Conservation (phyloP, 2,888 invertebrate genomes). For the Anoplius nigerrimus region DNA sequence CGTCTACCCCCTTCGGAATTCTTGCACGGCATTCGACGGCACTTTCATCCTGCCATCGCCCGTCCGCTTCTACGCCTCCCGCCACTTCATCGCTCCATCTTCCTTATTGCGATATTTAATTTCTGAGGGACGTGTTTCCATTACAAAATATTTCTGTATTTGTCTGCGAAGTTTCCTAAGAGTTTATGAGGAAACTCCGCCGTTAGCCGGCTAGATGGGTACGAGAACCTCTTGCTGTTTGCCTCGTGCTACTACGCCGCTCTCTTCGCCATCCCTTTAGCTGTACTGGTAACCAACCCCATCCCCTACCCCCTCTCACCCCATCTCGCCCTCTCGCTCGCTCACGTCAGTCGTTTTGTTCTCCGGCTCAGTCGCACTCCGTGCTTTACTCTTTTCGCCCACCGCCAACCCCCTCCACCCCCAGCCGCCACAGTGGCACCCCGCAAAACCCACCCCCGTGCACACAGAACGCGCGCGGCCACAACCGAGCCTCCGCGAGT, state of each 20-base stretch:
- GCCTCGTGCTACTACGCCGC: slow-evolving; percentile 55
- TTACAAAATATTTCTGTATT: slow-evolving; percentile 72
- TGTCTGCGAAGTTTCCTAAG: slow-evolving; percentile 71
- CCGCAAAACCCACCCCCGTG: slow-evolving; percentile 40
- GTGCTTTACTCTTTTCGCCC: slow-evolving; percentile 21
- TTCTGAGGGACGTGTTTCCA: slow-evolving; percentile 69
- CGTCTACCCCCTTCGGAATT: slow-evolving; percentile 31
- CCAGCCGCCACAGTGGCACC: slow-evolving; percentile 30
- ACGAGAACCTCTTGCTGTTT: slow-evolving; percentile 58
- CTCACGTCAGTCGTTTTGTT: slow-evolving; percentile 9
- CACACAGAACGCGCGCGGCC: slow-evolving; percentile 44
- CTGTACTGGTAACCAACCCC: slow-evolving; percentile 17
- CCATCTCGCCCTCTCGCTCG: not conserved
- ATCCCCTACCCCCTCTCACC: not conserved
- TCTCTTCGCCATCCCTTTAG: slow-evolving; percentile 48
- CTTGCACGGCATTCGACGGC: slow-evolving; percentile 22
- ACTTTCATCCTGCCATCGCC: slow-evolving; percentile 22
- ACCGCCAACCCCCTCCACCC: slow-evolving; percentile 27
- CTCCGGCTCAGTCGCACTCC: slow-evolving; percentile 1
- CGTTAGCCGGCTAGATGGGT: slow-evolving; percentile 57
- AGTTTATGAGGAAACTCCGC: slow-evolving; percentile 69
- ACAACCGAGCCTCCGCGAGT: slow-evolving; percentile 45
- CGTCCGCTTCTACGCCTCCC: slow-evolving; percentile 9
- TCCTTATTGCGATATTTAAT: slow-evolving; percentile 69
- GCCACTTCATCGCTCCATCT: slow-evolving; percentile 21